These are phyloP conservation scores for Samia ricini DNA, from an alignment of 1,140 invertebrate species.

Conservation along the genomic window DNA sequence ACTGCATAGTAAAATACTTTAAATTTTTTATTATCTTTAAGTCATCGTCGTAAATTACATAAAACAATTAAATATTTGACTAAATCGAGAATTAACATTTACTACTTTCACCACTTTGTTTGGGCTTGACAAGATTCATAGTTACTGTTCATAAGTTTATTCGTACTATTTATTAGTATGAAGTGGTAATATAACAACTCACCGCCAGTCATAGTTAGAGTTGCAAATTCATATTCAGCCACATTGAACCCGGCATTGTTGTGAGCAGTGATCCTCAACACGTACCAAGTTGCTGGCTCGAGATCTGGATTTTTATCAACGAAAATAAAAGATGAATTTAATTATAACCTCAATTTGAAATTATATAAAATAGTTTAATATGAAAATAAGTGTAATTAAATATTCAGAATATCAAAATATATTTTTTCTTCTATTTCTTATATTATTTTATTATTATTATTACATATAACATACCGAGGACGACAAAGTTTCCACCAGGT, in stretches of 20 bases:
- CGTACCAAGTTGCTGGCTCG: constrained; percentile 95
- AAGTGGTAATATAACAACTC: constrained; percentile 39
- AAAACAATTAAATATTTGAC: too few relatives aligned
- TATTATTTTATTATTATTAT: background rate
- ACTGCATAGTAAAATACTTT: too few relatives aligned
- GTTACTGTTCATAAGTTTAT: constrained; percentile 3
- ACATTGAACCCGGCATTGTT: constrained; percentile 97
- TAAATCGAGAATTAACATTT: too few relatives aligned
- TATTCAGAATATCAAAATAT: background rate
- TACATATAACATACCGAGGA: constrained; percentile 76
- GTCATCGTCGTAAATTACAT: too few relatives aligned
- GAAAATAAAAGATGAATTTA: too few relatives aligned
- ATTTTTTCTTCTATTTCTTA: too few relatives aligned
- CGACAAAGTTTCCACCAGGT: constrained; percentile 92
- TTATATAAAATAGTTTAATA: background rate
- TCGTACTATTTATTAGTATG: background rate
- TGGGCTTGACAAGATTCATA: too few relatives aligned
- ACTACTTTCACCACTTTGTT: too few relatives aligned
- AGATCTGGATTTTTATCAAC: constrained; percentile 81
- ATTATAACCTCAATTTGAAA: too few relatives aligned
- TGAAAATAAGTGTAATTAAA: background rate
- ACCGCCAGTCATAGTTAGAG: constrained; percentile 96
- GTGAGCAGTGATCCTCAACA: constrained; percentile 93
- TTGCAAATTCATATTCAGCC: constrained; percentile 96
- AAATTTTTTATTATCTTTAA: too few relatives aligned